phyloP scores from a whole-genome alignment of 2,888 invertebrate genomes.

The Heliconius aoede region DNA sequence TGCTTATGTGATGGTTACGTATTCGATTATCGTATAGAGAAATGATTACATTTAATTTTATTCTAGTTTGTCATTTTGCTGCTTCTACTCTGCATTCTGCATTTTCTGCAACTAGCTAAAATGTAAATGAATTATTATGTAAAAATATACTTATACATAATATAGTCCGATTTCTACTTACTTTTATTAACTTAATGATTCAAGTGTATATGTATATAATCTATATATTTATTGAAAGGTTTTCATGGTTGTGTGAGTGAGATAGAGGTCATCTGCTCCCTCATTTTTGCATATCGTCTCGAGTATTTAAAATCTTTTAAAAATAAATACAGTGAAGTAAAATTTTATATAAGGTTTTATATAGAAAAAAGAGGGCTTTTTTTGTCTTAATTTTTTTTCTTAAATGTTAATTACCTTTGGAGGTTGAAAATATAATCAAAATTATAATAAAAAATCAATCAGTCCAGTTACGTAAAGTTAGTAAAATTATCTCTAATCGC shows the following conservation, averaged over 20 bases:
- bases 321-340: background rate
- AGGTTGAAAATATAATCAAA: no score
- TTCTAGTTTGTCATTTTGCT: no score
- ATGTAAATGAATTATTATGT: no score
- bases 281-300: constrained; percentile 29
- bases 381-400: background rate
- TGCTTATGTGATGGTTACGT: no score
- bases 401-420: no score
- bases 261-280: constrained; percentile 42
- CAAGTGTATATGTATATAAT: constrained; percentile 12
- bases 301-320: background rate
- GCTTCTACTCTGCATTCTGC: no score
- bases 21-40: background rate
- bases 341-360: background rate
- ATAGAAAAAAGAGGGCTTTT: background rate
- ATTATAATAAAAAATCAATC: no score
- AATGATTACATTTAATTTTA: background rate
- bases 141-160: no score
- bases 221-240: constrained; percentile 21
- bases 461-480: no score
- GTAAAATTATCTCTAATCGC: no score
- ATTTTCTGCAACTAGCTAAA: no score
- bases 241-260: constrained; percentile 46
- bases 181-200: constrained; percentile 26
- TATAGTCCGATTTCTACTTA: constrained; percentile 26